These are phyloP conservation scores for Hyaena hyaena DNA, from an alignment of 2,113 vertebrate species.

Conservation along the genomic window DNA sequence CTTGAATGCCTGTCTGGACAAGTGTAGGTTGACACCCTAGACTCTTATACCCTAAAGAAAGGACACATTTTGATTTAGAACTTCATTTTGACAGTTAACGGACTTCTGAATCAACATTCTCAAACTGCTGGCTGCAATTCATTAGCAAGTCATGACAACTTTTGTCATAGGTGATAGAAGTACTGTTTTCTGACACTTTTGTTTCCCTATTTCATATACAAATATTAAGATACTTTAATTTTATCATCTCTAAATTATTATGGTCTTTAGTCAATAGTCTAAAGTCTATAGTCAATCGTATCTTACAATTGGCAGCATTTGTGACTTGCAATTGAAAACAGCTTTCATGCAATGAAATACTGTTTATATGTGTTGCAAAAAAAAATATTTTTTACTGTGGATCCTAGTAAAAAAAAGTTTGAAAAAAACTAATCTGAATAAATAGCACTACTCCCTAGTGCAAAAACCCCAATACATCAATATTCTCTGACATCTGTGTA, in stretches of 20 bases:
- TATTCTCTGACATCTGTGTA: background rate
- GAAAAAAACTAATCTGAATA: background rate
- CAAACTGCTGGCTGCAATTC: background rate
- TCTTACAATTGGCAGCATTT: background rate
- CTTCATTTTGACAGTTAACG: background rate
- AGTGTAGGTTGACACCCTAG: background rate
- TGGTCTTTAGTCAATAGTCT: background rate
- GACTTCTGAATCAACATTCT: background rate
- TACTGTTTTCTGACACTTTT: background rate
- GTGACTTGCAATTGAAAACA: background rate
- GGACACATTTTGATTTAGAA: background rate
- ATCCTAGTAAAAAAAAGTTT: background rate
- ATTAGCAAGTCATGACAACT: background rate
- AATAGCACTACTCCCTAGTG: background rate
- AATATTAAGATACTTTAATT: background rate
- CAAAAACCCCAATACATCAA: background rate
- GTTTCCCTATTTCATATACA: slow-evolving; percentile 25
- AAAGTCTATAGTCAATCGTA: background rate
- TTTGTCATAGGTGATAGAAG: background rate
- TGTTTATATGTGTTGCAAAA: background rate
- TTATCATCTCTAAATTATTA: background rate
- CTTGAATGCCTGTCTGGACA: background rate
- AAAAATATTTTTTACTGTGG: background rate
- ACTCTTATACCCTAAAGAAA: background rate
- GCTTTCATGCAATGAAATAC: background rate